Percentiles rank a stretch among this genome's conserved stretches.
phyloP scores from a whole-genome alignment of 2,888 invertebrate species.

The Epirrhoe alternata region DNA sequence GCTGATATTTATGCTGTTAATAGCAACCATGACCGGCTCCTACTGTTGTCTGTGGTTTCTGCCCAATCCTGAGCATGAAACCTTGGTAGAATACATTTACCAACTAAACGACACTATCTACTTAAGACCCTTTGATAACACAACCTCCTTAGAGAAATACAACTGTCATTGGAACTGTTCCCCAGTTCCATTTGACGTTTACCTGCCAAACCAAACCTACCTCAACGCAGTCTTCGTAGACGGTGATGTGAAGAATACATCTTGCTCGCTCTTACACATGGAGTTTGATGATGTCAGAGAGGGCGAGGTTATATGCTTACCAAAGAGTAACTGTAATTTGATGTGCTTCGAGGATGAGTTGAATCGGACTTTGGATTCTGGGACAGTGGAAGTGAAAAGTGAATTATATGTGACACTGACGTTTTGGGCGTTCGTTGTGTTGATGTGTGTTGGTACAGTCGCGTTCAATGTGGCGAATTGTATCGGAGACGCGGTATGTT shows the following conservation, averaged over 20 bases:
- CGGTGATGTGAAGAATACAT: slow-evolving; percentile 54
- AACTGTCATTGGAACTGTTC: slow-evolving; percentile 74
- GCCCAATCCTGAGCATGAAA: slow-evolving; percentile 55
- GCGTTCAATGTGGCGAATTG: slow-evolving; percentile 94
- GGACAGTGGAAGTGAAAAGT: slow-evolving; percentile 32
- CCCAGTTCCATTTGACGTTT: slow-evolving; percentile 59
- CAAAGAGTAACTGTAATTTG: slow-evolving; percentile 64
- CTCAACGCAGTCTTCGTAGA: slow-evolving; percentile 68
- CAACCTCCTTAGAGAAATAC: slow-evolving; percentile 61
- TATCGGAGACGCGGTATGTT: slow-evolving; percentile 95
- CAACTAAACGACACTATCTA: slow-evolving; percentile 70
- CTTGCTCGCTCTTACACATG: slow-evolving; percentile 71
- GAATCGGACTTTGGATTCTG: slow-evolving; percentile 23
- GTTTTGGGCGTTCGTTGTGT: slow-evolving; percentile 90
- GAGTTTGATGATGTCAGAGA: slow-evolving; percentile 55
- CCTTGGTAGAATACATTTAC: slow-evolving; percentile 52
- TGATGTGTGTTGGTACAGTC: slow-evolving; percentile 90
- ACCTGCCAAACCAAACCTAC: slow-evolving; percentile 63
- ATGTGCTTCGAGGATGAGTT: slow-evolving; percentile 67
- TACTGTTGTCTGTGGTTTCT: slow-evolving; percentile 90
- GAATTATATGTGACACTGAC: slow-evolving; percentile 84
- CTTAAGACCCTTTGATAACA: slow-evolving; percentile 53
- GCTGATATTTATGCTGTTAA: slow-evolving; percentile 88
- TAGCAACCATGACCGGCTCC: slow-evolving; percentile 87
- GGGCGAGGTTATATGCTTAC: slow-evolving; percentile 61